Conservation (phyloP, 2,797 vertebrate genomes). For the Sebastes melanostomus region DNA sequence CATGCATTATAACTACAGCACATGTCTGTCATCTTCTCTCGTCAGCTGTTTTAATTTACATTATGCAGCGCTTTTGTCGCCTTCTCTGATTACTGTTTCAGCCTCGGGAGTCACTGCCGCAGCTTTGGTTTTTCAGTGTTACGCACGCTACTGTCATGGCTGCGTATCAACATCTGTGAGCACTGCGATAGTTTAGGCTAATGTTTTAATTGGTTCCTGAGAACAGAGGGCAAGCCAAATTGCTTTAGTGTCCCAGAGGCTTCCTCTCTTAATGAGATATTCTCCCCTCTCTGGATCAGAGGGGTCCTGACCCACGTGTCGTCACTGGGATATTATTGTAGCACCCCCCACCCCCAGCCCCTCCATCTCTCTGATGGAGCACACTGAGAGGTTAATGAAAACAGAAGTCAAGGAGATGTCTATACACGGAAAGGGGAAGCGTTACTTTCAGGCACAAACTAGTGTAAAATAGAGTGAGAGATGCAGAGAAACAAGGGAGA, state of each 20-base stretch:
- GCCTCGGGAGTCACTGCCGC: constrained; percentile 35
- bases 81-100: constrained; percentile 31
- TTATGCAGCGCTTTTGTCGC: constrained; percentile 29
- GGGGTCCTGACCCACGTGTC: constrained; percentile 78
- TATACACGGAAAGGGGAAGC: constrained; percentile 7
- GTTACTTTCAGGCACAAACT: constrained; percentile 12
- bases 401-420: constrained; percentile 63
- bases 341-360: neutral
- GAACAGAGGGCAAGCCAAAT: constrained; percentile 81
- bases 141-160: constrained; percentile 44
- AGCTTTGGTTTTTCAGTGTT: constrained; percentile 47
- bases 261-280: constrained; percentile 81
- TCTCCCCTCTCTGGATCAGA: constrained; percentile 76
- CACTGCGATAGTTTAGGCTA: constrained; percentile 72
- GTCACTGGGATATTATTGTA: constrained; percentile 75
- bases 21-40: constrained; percentile 6
- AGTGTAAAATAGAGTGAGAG: neutral
- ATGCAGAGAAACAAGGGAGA: neutral
- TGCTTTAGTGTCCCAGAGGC: constrained; percentile 78
- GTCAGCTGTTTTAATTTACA: constrained; percentile 32
- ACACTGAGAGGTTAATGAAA: constrained; percentile 77
- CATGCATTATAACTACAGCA: neutral
- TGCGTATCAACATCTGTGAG: constrained; percentile 70
- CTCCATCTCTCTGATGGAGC: constrained; percentile 54
- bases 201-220: constrained; percentile 82